Conservation (phyloP, 2,797 vertebrate species). For the Macroramphosus scolopax region DNA sequence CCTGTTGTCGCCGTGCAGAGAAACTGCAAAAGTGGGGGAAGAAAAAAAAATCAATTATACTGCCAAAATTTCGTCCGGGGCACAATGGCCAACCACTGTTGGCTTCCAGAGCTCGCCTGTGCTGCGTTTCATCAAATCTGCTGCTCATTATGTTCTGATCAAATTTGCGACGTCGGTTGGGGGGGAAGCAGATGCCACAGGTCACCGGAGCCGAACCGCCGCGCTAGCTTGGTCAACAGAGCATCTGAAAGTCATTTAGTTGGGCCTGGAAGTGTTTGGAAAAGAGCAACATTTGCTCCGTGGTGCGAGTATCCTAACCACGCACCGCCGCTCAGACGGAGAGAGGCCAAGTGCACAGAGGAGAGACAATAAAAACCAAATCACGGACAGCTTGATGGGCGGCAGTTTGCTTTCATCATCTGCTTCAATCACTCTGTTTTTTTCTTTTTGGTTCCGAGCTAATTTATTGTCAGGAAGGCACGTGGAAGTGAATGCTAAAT, state of each 20-base stretch:
- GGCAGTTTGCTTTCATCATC: conserved; percentile 11
- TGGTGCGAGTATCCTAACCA: conserved; percentile 41
- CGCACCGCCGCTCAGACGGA: conserved; percentile 45
- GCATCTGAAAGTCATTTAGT: conserved; percentile 69
- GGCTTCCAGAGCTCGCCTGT: conserved; percentile 30
- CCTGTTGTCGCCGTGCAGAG: conserved; percentile 14
- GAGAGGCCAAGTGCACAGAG: conserved; percentile 23
- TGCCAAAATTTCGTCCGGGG: conserved; percentile 51
- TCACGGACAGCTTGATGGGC: conserved; percentile 13
- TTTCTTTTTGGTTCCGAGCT: conserved; percentile 11
- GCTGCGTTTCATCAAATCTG: conserved; percentile 60
- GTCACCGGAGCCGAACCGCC: conserved; percentile 48
- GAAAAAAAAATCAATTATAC: conserved; percentile 7
- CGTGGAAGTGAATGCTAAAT: conserved; percentile 18
- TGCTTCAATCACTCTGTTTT: conserved; percentile 12
- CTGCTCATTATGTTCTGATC: conserved; percentile 62
- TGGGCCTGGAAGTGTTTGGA: conserved; percentile 53
- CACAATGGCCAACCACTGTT: conserved; percentile 34
- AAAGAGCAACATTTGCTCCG: conserved; percentile 33
- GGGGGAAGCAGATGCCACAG: conserved; percentile 53
- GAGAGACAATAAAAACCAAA: conserved; percentile 26
- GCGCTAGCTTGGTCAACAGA: conserved; percentile 57
- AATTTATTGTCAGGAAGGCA: conserved; percentile 32
- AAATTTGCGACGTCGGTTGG: conserved; percentile 54
- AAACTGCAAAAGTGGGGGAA: conserved; percentile 28